Evolutionary conservation across 2,113 vertebrate genomes (phyloP).

Genomic region (Butorides virescens): DNA sequence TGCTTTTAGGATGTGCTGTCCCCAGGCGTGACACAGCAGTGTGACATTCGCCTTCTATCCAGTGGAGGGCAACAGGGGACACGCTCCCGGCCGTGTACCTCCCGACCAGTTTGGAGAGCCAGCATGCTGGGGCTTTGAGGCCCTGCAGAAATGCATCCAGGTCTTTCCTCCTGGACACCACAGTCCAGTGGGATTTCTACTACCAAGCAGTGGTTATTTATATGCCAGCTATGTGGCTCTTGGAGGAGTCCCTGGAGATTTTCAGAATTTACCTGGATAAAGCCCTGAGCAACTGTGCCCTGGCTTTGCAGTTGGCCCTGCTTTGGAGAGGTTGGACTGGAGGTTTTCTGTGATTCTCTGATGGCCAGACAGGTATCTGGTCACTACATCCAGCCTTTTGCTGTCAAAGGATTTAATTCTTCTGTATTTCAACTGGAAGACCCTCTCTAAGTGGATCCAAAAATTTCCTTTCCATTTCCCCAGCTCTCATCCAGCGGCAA

Average conservation of each 20-base stretch:
- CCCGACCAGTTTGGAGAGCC: neutral
- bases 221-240: neutral
- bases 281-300: neutral
- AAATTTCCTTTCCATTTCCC: neutral
- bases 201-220: neutral
- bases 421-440: neutral
- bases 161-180: neutral
- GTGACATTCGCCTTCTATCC: constrained; percentile 22
- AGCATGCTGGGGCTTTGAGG: neutral
- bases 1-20: constrained; percentile 1
- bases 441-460: neutral
- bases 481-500: neutral
- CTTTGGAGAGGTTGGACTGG: neutral
- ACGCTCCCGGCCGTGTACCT: neutral
- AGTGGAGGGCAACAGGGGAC: constrained; percentile 54
- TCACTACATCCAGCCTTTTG: neutral
- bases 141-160: neutral
- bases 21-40: neutral
- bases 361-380: accelerated
- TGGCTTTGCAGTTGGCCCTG: neutral
- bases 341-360: neutral
- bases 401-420: neutral
- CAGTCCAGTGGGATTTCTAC: neutral
- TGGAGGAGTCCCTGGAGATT: neutral
- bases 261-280: neutral